Conservation (phyloP, 2,888 invertebrate genomes). For the Automeris io region DNA sequence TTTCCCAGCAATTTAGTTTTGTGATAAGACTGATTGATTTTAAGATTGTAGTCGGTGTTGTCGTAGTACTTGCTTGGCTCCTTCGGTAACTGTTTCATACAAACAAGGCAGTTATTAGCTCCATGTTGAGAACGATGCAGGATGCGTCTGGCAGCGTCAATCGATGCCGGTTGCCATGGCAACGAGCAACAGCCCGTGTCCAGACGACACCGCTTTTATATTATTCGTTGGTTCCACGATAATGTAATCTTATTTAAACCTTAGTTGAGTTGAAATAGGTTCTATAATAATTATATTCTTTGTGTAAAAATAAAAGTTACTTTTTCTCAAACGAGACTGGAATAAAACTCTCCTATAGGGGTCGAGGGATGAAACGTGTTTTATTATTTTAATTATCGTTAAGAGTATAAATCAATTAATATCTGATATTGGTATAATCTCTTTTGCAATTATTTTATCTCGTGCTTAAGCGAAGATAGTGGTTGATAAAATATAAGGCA, state of each 20-base stretch:
- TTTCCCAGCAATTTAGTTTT: no score
- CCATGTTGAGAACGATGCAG: conserved; percentile 57
- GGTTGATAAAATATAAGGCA: no score
- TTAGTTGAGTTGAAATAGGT: neutral
- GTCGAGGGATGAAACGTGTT: neutral
- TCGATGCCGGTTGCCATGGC: conserved; percentile 62
- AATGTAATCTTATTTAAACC: conserved; percentile 5
- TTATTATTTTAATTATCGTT: neutral
- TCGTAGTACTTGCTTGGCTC: no score
- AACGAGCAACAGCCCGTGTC: conserved; percentile 37
- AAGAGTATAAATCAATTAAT: neutral
- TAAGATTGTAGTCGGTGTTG: no score
- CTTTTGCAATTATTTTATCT: no score
- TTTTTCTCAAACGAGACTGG: conserved; percentile 1
- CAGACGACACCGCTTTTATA: conserved; percentile 10
- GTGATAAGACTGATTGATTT: no score
- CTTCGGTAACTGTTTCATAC: no score
- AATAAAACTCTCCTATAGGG: neutral
- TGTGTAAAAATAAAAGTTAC: neutral
- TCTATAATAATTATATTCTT: conserved; percentile 2
- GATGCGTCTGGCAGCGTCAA: conserved; percentile 57
- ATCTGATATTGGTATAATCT: no score
- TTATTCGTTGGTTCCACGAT: conserved; percentile 6
- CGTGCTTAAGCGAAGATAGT: no score
- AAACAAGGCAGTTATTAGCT: conserved; percentile 30